Evolutionary conservation across 2,113 vertebrate species (phyloP).

Genomic region (Fregetta grallaria): DNA sequence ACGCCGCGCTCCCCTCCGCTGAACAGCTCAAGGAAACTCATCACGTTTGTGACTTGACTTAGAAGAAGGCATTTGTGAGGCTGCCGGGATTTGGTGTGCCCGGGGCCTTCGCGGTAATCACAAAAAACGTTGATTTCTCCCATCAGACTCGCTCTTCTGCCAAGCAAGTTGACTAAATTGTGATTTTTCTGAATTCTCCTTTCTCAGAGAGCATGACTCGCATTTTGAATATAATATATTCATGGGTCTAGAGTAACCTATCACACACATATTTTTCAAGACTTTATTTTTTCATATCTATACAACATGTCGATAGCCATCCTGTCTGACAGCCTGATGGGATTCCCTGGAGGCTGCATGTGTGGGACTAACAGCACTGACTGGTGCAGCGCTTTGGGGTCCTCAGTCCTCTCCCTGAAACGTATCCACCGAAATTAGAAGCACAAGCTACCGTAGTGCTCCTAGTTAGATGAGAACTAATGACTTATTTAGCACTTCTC

Average conservation of each 20-base stretch:
- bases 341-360: neutral
- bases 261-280: neutral
- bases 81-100: neutral
- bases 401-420: neutral
- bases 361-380: neutral
- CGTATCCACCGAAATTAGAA: neutral
- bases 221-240: neutral
- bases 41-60: neutral
- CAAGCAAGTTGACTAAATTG: neutral
- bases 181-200: neutral
- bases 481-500: neutral
- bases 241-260: neutral
- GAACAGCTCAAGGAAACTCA: neutral
- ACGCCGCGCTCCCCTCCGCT: rapidly evolving
- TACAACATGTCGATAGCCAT: neutral
- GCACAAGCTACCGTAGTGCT: neutral
- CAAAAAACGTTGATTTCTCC: neutral
- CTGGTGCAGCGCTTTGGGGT: neutral
- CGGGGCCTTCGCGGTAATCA: rapidly evolving
- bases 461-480: neutral
- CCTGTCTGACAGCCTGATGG: neutral
- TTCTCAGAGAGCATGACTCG: neutral
- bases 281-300: neutral
- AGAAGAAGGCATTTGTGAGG: rapidly evolving
- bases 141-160: neutral